Conservation (phyloP, 2,888 invertebrate species). For the Tachina grossa region DNA sequence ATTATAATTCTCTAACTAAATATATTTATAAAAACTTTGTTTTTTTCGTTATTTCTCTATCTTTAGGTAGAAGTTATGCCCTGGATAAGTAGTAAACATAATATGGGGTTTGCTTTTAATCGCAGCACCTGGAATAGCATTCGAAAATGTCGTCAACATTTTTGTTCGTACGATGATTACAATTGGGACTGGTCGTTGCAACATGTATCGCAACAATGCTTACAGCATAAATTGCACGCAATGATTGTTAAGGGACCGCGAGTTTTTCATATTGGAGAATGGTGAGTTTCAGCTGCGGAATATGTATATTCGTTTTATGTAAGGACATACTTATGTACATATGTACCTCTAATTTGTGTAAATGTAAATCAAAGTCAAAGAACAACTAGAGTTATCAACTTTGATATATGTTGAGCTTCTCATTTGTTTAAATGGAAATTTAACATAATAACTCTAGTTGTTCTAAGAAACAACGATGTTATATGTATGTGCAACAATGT, state of each 20-base stretch:
- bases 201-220: constrained; percentile 93
- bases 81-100: constrained; percentile 98
- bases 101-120: constrained; percentile 99
- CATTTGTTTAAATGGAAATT: too few relatives aligned
- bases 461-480: too few relatives aligned
- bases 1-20: background rate
- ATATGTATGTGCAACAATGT: too few relatives aligned
- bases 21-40: background rate
- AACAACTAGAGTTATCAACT: too few relatives aligned
- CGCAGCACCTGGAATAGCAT: constrained; percentile 93
- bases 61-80: constrained; percentile 93
- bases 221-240: constrained; percentile 90
- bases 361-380: too few relatives aligned
- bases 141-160: constrained; percentile 90
- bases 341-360: too few relatives aligned
- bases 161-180: constrained; percentile 98
- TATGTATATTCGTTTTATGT: too few relatives aligned
- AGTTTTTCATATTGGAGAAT: constrained; percentile 99
- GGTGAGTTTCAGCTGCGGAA: constrained; percentile 85
- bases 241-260: constrained; percentile 96
- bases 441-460: too few relatives aligned
- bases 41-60: constrained; percentile 23
- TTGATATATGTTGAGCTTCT: too few relatives aligned
- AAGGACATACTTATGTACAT: too few relatives aligned
- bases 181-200: constrained; percentile 99